A percentile compares a stretch with the other conserved stretches of the same genome.
phyloP scores from a whole-genome alignment of 2,113 vertebrate species.

The Serilophus lunatus region DNA sequence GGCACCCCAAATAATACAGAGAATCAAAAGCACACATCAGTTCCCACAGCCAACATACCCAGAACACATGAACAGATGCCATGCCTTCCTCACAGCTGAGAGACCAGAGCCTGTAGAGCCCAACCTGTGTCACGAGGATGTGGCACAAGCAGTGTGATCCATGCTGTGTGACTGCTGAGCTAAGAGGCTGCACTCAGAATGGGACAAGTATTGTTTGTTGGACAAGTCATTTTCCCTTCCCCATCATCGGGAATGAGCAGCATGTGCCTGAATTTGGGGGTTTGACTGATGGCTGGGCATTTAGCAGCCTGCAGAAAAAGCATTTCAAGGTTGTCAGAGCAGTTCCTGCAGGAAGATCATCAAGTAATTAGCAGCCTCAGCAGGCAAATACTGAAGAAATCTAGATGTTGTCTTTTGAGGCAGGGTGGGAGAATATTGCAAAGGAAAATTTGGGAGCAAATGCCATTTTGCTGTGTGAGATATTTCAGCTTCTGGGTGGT shows the following conservation, averaged over 20 bases:
- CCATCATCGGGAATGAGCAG: not conserved
- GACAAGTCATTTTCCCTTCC: not conserved
- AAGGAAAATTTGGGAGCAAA: not conserved
- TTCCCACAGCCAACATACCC: not conserved
- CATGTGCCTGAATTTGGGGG: not conserved
- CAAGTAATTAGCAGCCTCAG: not conserved
- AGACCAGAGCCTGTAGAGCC: rapidly evolving
- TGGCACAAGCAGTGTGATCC: rapidly evolving
- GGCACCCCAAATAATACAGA: not conserved
- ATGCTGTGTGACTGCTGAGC: not conserved
- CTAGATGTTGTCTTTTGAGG: not conserved
- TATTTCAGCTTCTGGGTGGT: not conserved
- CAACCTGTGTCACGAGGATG: rapidly evolving
- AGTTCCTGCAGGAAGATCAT: not conserved
- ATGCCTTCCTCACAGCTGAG: not conserved
- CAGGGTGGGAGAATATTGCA: not conserved
- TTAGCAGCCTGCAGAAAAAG: not conserved
- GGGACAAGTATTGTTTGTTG: not conserved
- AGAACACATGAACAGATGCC: not conserved
- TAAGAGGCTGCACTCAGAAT: not conserved
- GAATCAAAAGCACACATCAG: not conserved
- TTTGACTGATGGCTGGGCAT: not conserved
- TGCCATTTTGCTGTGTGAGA: not conserved
- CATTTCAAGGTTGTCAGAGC: not conserved
- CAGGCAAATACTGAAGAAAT: not conserved